These are phyloP conservation scores for Augochlorella aurata DNA, from an alignment of 2,888 invertebrate species.

Conservation along the genomic window DNA sequence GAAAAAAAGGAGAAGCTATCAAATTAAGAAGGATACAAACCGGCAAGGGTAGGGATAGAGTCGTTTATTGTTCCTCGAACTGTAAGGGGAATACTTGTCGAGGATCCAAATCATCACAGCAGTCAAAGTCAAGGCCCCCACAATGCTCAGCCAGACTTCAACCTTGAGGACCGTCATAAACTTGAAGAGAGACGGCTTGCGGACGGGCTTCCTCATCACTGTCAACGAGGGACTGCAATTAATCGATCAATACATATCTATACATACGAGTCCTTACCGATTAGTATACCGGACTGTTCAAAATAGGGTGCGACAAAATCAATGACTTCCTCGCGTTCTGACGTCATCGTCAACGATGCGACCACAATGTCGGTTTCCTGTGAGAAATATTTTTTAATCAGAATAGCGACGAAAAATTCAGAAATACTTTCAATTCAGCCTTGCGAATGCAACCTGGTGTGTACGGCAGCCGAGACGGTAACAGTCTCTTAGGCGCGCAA, in stretches of 20 bases:
- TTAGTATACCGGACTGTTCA: constrained; percentile 95
- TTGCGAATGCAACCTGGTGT: not conserved
- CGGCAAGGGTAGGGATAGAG: constrained; percentile 91
- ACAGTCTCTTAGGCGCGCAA: not conserved
- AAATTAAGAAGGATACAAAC: constrained; percentile 72
- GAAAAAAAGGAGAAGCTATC: too few relatives aligned
- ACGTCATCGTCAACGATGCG: constrained; percentile 93
- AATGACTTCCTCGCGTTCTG: constrained; percentile 93
- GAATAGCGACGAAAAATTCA: not conserved
- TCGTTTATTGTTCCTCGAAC: constrained; percentile 91
- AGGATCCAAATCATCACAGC: constrained; percentile 94
- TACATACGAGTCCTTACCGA: constrained; percentile 83
- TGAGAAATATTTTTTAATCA: constrained; percentile 33
- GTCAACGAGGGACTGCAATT: constrained; percentile 38
- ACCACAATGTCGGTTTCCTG: constrained; percentile 93
- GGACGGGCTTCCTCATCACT: constrained; percentile 92
- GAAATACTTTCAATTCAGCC: not conserved
- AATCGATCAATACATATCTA: not conserved
- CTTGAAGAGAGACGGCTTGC: constrained; percentile 93
- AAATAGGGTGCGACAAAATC: constrained; percentile 96
- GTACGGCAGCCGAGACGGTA: not conserved
- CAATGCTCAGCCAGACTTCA: constrained; percentile 95
- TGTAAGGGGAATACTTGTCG: constrained; percentile 95
- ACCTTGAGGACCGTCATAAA: constrained; percentile 95
- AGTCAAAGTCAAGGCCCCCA: constrained; percentile 91